Conservation (phyloP, 2,888 invertebrate species). For the Abscondita cerata region DNA sequence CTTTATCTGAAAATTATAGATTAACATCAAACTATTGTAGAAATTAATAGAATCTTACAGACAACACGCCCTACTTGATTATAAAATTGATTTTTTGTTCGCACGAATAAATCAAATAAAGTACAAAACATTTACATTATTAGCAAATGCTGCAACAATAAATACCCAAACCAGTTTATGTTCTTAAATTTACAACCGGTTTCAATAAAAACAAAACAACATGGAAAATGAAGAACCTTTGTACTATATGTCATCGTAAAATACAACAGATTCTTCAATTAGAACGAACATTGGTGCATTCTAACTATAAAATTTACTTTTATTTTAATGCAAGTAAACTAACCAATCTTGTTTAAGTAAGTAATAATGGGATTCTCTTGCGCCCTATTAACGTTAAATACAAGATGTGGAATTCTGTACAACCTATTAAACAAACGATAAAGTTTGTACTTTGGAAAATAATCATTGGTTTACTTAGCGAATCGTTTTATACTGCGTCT, state of each 20-base stretch:
- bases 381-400: conserved; percentile 30
- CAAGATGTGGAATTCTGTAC: conserved; percentile 30
- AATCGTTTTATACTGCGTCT: not conserved
- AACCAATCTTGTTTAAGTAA: conserved; percentile 14
- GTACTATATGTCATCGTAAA: not conserved
- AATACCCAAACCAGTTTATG: no score
- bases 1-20: conserved; percentile 45
- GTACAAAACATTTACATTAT: not conserved
- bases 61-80: conserved; percentile 35
- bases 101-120: conserved; percentile 18
- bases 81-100: conserved; percentile 34
- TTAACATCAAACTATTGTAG: conserved; percentile 43
- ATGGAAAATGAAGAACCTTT: no score
- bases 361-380: conserved; percentile 23
- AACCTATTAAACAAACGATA: conserved; percentile 33
- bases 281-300: not conserved
- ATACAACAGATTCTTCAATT: not conserved
- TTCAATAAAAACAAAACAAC: no score
- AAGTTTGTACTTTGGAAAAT: conserved; percentile 13
- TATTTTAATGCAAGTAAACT: conserved; percentile 6
- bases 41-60: conserved; percentile 43
- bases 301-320: conserved; percentile 8
- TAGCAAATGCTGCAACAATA: not conserved
- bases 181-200: no score
- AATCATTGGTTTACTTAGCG: conserved; percentile 1